These are phyloP conservation scores for Fistularia tabacaria DNA, from an alignment of 2,797 vertebrate genomes.

Conservation along the genomic window DNA sequence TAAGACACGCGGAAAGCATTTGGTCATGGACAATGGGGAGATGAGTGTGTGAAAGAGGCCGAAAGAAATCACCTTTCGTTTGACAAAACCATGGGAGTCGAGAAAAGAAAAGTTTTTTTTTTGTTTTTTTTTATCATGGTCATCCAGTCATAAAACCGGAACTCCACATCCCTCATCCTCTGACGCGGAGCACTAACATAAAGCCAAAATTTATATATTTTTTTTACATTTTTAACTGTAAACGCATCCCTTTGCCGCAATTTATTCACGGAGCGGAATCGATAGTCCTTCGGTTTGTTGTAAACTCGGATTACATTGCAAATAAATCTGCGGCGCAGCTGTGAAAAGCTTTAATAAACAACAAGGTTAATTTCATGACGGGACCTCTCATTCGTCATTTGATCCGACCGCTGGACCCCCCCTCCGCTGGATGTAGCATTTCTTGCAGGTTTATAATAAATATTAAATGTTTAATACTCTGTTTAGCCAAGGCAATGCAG, in stretches of 20 bases:
- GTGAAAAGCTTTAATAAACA: conserved; percentile 1
- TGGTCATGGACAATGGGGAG: conserved; percentile 18
- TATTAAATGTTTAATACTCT: no score
- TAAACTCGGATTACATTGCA: conserved; percentile 6
- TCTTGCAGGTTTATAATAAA: no score
- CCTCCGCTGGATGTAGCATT: no score
- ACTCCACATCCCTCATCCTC: conserved; percentile 3
- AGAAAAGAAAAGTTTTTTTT: conserved; percentile 4
- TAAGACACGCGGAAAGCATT: conserved; percentile 29
- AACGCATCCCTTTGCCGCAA: no score
- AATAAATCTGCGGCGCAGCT: conserved; percentile 4
- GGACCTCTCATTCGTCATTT: no score
- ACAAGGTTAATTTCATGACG: no score
- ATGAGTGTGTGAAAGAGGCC: not conserved
- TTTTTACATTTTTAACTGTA: no score
- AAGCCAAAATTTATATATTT: no score
- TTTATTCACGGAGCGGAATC: no score
- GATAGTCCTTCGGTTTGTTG: not conserved
- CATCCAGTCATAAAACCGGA: conserved; percentile 3
- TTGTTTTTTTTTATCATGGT: conserved; percentile 4
- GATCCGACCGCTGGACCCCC: no score
- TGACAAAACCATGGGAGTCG: conserved; percentile 12
- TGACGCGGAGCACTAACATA: conserved; percentile 1
- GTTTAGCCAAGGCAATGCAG: no score
- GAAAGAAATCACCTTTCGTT: conserved; percentile 11